Conservation (phyloP, 2,113 vertebrate species). For the Vombatus ursinus region DNA sequence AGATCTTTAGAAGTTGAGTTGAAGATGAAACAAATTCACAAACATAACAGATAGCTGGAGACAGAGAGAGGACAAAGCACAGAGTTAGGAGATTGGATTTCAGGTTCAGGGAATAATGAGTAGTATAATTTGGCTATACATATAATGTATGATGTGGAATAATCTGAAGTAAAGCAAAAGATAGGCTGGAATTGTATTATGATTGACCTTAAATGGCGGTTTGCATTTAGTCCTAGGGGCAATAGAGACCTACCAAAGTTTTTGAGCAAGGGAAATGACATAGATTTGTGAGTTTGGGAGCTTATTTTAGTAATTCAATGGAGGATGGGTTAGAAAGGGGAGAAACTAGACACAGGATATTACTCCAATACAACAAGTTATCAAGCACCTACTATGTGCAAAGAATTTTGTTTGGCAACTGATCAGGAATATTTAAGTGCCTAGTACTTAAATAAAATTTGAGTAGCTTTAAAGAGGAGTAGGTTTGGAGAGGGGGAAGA, state of each 20-base stretch:
- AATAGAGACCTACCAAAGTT: background rate
- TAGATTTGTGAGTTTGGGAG: background rate
- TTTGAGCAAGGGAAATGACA: background rate
- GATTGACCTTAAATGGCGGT: background rate
- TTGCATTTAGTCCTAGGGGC: background rate
- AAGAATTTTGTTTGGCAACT: background rate
- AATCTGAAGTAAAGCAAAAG: background rate
- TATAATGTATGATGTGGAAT: background rate
- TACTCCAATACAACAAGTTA: background rate
- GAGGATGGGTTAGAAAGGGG: background rate
- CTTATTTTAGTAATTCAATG: background rate
- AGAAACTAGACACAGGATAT: background rate
- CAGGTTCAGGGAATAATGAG: background rate
- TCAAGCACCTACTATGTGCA: background rate
- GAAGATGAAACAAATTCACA: background rate
- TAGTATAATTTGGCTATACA: background rate
- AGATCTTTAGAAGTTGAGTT: background rate
- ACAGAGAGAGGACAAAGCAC: too few relatives aligned
- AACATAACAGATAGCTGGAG: background rate
- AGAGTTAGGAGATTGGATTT: background rate
- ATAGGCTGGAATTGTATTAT: background rate
- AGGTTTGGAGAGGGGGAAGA: background rate
- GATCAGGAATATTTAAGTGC: background rate
- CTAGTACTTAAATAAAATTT: background rate
- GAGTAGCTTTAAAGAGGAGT: background rate